phyloP scores from a whole-genome alignment of 2,113 vertebrate genomes.

The Engraulis encrasicolus region DNA sequence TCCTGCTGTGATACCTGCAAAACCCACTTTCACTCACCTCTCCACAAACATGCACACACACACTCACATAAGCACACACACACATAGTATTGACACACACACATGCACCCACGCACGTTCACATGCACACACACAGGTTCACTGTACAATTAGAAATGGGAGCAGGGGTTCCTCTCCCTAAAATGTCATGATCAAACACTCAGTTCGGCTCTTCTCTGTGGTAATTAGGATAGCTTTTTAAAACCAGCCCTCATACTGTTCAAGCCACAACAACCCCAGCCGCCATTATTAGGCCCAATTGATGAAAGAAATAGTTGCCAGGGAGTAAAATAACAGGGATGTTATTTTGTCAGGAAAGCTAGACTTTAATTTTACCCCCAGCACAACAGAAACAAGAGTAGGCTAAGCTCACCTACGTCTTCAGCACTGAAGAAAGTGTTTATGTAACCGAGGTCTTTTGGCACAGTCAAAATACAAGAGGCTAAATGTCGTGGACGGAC shows the following conservation, averaged over 20 bases:
- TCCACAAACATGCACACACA: too few relatives aligned
- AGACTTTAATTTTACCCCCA: not conserved
- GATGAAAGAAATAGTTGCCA: not conserved
- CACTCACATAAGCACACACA: too few relatives aligned
- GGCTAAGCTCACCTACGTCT: slow-evolving; percentile 55
- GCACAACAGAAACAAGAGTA: not conserved
- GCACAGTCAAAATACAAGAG: too few relatives aligned
- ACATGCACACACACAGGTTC: slow-evolving; percentile 51
- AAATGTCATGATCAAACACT: slow-evolving; percentile 66
- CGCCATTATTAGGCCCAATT: not conserved
- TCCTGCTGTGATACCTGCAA: not conserved
- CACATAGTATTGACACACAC: too few relatives aligned
- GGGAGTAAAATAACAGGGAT: not conserved
- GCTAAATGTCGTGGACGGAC: too few relatives aligned
- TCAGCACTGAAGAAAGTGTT: slow-evolving; percentile 13
- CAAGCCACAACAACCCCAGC: not conserved
- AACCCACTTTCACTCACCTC: too few relatives aligned
- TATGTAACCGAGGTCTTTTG: too few relatives aligned
- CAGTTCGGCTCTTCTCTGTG: slow-evolving; percentile 50
- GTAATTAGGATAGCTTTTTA: slow-evolving; percentile 52
- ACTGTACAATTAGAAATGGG: slow-evolving; percentile 60
- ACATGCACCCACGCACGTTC: slow-evolving; percentile 52
- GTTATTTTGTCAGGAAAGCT: not conserved
- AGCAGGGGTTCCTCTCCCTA: slow-evolving; percentile 48
- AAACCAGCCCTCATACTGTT: slow-evolving; percentile 55